Percentiles rank a stretch among this genome's conserved stretches.
These are phyloP conservation scores for Macrophya alboannulata DNA, from an alignment of 2,888 invertebrate species.

Conservation along the genomic window DNA sequence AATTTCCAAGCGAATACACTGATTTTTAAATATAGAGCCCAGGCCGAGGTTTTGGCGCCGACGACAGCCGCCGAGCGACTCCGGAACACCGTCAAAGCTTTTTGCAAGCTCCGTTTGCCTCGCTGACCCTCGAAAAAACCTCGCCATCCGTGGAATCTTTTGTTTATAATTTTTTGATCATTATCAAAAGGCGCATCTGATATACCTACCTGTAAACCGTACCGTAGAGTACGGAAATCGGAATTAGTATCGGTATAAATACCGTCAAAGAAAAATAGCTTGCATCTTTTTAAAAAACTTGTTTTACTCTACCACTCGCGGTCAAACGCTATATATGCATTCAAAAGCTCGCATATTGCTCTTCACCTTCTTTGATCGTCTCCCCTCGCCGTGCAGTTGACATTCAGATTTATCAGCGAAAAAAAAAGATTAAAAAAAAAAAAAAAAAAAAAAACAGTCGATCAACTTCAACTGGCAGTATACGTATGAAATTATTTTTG, in stretches of 20 bases:
- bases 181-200: slow-evolving; percentile 72
- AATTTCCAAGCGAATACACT: slow-evolving; percentile 79
- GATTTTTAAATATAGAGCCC: slow-evolving; percentile 78
- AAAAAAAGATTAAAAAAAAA: no score
- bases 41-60: slow-evolving; percentile 72
- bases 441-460: neutral
- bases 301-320: neutral
- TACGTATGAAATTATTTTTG: no score
- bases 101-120: slow-evolving; percentile 75
- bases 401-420: neutral
- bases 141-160: slow-evolving; percentile 80
- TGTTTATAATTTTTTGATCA: slow-evolving; percentile 80
- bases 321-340: neutral
- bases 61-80: slow-evolving; percentile 66
- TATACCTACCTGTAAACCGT: neutral
- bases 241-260: neutral
- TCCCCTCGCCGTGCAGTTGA: neutral
- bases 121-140: slow-evolving; percentile 79
- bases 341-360: neutral
- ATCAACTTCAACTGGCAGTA: neutral
- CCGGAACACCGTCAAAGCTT: slow-evolving; percentile 75
- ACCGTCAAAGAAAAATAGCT: neutral
- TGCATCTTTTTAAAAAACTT: neutral
- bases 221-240: neutral
- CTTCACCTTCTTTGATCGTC: neutral